phyloP scores from a whole-genome alignment of 2,888 invertebrate species.

The Mimachlamys varia region DNA sequence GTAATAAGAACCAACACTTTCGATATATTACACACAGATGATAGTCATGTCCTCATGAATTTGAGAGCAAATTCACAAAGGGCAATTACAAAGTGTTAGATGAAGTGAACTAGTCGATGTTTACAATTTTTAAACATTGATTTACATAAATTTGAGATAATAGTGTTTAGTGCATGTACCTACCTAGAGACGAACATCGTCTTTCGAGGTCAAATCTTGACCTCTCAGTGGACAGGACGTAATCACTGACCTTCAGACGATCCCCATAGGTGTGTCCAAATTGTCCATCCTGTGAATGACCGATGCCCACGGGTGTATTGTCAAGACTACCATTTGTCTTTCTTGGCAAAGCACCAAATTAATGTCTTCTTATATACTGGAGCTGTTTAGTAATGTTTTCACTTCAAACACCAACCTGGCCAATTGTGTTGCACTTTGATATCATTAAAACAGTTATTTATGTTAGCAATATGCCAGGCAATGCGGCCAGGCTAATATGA shows the following conservation, averaged over 20 bases:
- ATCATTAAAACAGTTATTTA: not conserved
- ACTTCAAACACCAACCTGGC: slow-evolving; percentile 2
- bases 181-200: not conserved
- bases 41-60: too few relatives aligned
- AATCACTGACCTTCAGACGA: slow-evolving; percentile 11
- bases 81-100: too few relatives aligned
- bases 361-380: slow-evolving; percentile 4
- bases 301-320: not conserved
- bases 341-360: not conserved
- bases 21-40: too few relatives aligned
- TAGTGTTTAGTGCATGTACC: not conserved
- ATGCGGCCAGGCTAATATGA: slow-evolving; percentile 7
- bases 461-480: not conserved
- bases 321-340: not conserved
- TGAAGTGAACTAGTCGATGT: too few relatives aligned
- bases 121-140: too few relatives aligned
- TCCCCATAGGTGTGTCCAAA: not conserved
- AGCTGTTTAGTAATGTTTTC: not conserved
- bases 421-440: not conserved
- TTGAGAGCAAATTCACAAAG: too few relatives aligned
- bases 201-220: not conserved
- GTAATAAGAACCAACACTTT: too few relatives aligned
- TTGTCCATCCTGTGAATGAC: not conserved
- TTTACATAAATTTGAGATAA: not conserved
- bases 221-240: not conserved